Base-by-base conservation (phyloP, 2,888 invertebrate genomes). In the Coenonympha glycerion region DNA sequence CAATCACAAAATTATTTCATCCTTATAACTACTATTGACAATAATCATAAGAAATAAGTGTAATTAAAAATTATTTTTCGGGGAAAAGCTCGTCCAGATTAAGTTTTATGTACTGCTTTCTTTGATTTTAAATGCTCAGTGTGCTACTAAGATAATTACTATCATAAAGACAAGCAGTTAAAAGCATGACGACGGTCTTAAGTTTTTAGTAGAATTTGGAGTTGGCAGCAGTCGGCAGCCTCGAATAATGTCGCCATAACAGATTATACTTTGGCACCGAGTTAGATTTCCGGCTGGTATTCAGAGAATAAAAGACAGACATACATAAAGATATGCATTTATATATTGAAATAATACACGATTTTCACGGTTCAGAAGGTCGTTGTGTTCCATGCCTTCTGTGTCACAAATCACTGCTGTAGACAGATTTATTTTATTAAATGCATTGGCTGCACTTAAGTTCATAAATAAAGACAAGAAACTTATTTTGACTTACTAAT, bases 191-290 rank as follows among this genome's bases (percentile, higher is more conserved):
- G 50, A 69, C 65, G 71, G 73, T 72, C 73, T 75, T 71, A 73
- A 75, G 69, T 73, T 65, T 79, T 76, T 16, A 73, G 78, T 77
- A 67, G 69, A 70, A 71, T 71, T 66, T 69, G 4, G 24, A 69
- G 78, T 82, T 82, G 84, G 84, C 84, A 82, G 71, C 69, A 68
- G 70, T 71, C 57, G 63, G 53, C 56, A 52, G 62, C 57, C 75
- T 68, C 68, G 73, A 79, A 79, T 81, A 82, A 81, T 79, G 81
- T 81, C 79, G 76, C 81, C 81, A 81, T 83, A 82, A 81, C 82
- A 82, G 83, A 84, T 84, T 84, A 84, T 82, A 74, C 79, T 80
- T 84, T 84, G 84, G 84, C 84, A 82, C 71, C 65, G 60, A 68
- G 60, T 65, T 67, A 62, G 64, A 65, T 60, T 68, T 58, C 62